Evolutionary conservation across 2,888 invertebrate species (phyloP).

Genomic region (Microplitis manilae): DNA sequence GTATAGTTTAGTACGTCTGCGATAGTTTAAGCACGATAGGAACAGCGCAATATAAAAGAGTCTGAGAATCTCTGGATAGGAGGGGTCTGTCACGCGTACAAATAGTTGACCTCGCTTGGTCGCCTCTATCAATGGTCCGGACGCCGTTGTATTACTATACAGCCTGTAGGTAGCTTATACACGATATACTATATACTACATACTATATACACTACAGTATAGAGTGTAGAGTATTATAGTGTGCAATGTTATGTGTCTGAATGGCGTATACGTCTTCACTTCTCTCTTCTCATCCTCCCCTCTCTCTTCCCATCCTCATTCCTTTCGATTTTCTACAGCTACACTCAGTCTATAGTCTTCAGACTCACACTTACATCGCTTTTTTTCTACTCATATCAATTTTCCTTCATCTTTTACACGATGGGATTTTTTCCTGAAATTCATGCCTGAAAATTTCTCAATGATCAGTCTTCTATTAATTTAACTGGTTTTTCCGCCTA

Average conservation of each 20-base stretch:
- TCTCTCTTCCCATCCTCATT: background rate
- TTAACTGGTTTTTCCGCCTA: no score
- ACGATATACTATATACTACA: background rate
- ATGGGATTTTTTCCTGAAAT: no score
- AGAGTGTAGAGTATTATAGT: background rate
- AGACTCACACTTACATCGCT: background rate
- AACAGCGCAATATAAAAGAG: slow-evolving; percentile 41
- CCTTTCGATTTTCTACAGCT: background rate
- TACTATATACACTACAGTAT: background rate
- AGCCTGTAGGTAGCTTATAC: background rate
- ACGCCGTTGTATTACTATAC: background rate
- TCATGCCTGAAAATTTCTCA: no score
- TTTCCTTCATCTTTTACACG: background rate
- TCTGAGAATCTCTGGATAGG: slow-evolving; percentile 61
- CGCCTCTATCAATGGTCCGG: slow-evolving; percentile 68
- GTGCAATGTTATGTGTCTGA: slow-evolving; percentile 54
- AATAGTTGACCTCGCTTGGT: slow-evolving; percentile 70
- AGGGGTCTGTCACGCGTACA: slow-evolving; percentile 70
- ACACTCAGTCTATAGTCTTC: slow-evolving; percentile 16
- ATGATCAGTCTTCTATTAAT: no score
- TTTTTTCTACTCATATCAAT: background rate
- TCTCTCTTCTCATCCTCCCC: slow-evolving; percentile 11
- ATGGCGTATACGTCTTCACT: slow-evolving; percentile 50
- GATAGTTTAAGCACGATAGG: slow-evolving; percentile 11
- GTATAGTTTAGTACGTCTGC: background rate